Conservation (phyloP, 2,888 invertebrate species). For the Caenorhabditis sp. region DNA sequence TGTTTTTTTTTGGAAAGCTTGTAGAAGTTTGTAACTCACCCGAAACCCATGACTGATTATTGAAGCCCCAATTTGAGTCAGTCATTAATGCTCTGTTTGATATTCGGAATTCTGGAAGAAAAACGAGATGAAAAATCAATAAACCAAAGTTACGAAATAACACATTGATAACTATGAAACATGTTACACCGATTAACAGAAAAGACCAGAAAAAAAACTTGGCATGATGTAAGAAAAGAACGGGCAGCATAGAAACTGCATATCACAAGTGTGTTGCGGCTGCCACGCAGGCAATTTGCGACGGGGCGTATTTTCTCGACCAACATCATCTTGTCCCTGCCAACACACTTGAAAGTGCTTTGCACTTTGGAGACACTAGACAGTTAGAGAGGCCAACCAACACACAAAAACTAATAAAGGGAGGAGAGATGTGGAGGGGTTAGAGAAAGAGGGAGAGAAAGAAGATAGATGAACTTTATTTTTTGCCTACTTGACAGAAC, state of each 20-base stretch:
- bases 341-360: background rate
- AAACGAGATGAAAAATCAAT: too few species aligned
- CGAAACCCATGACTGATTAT: constrained; percentile 16
- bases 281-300: constrained; percentile 20
- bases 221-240: background rate
- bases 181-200: background rate
- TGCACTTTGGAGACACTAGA: constrained; percentile 2
- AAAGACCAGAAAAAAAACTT: background rate
- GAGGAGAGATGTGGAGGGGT: background rate
- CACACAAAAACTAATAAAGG: too few species aligned
- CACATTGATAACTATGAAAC: background rate
- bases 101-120: background rate
- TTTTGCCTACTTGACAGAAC: too few species aligned
- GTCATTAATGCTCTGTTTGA: constrained; percentile 16
- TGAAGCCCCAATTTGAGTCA: constrained; percentile 32
- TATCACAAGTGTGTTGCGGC: constrained; percentile 14
- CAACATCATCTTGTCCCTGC: background rate
- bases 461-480: background rate
- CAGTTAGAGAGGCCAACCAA: background rate
- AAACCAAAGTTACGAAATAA: background rate
- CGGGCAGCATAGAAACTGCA: constrained; percentile 6
- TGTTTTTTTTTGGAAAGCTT: too few species aligned
- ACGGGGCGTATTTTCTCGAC: constrained; percentile 11
- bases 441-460: constrained; percentile 20
- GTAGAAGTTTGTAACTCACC: constrained; percentile 9